Conservation (phyloP, 2,797 vertebrate genomes). For the Protonibea diacanthus region DNA sequence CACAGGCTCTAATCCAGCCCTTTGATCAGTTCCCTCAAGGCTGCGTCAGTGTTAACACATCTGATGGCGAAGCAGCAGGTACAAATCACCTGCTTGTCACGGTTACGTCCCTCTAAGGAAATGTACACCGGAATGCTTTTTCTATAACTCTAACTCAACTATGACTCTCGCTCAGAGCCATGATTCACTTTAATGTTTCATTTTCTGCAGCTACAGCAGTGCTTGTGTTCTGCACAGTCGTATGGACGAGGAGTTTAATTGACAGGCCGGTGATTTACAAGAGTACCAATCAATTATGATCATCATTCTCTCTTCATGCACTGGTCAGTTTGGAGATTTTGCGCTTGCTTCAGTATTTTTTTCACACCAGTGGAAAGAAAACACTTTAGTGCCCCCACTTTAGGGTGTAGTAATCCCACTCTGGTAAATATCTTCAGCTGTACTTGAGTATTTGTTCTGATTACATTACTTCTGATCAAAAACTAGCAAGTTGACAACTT, state of each 20-base stretch:
- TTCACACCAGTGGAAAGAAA: too few species aligned
- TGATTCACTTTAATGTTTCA: slow-evolving; percentile 43
- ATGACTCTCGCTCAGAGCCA: neutral
- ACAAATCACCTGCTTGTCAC: slow-evolving; percentile 50
- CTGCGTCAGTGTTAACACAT: slow-evolving; percentile 19
- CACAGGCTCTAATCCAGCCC: slow-evolving; percentile 6
- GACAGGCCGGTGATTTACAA: slow-evolving; percentile 3
- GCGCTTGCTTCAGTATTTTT: too few species aligned
- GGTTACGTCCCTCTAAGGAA: slow-evolving; percentile 36
- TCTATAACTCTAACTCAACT: neutral
- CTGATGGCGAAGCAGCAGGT: slow-evolving; percentile 29
- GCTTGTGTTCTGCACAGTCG: neutral
- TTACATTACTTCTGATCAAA: too few species aligned
- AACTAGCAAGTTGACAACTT: too few species aligned
- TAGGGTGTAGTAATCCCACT: too few species aligned
- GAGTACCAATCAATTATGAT: neutral
- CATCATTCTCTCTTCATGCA: neutral
- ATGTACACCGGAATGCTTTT: neutral
- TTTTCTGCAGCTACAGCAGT: slow-evolving; percentile 8
- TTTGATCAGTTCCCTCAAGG: slow-evolving; percentile 41
- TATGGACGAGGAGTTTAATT: neutral
- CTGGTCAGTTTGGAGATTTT: too few species aligned
- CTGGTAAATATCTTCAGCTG: too few species aligned
- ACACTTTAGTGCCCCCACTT: too few species aligned
- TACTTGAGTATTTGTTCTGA: too few species aligned